Conservation (phyloP, 2,113 vertebrate genomes). For the Spheniscus mendiculus region DNA sequence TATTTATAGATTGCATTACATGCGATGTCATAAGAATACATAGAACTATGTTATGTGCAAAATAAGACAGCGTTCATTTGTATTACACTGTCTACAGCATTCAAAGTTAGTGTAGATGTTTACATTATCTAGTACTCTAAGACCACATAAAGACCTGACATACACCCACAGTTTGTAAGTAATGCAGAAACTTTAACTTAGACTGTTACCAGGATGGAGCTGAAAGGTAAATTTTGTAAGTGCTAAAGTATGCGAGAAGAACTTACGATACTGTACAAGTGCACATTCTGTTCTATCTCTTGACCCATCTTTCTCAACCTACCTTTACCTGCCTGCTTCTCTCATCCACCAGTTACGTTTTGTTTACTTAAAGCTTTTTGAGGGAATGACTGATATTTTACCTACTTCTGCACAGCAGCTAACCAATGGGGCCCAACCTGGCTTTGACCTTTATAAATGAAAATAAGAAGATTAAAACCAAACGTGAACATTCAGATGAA, state of each 20-base stretch:
- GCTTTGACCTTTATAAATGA: background rate
- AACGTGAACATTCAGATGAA: background rate
- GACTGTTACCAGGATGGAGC: background rate
- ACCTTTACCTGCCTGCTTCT: background rate
- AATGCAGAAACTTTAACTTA: background rate
- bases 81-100: background rate
- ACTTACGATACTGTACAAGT: fast-evolving
- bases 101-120: background rate
- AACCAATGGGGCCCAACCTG: background rate
- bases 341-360: background rate
- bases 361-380: background rate
- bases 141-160: background rate
- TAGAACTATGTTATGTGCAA: background rate
- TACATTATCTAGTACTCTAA: background rate
- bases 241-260: background rate
- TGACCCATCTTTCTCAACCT: background rate
- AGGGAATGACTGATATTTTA: background rate
- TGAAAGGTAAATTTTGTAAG: background rate
- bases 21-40: background rate
- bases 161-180: background rate
- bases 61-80: background rate
- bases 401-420: background rate
- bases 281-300: background rate
- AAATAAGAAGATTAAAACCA: background rate
- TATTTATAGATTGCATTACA: background rate